Evolutionary conservation across 2,113 vertebrate species (phyloP).

Genomic region (Takifugu flavidus): DNA sequence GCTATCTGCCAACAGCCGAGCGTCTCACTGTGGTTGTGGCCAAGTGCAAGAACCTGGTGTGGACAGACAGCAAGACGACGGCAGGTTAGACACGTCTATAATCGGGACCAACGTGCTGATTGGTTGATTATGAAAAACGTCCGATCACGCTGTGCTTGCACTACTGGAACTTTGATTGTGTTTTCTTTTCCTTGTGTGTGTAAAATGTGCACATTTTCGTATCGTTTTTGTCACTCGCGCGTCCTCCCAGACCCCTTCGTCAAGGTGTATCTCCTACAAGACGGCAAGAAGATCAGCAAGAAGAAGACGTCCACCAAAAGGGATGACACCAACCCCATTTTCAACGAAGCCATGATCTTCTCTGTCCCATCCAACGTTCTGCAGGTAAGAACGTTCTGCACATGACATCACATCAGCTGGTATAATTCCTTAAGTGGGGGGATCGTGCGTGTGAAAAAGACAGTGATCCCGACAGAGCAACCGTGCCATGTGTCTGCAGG

Average conservation of each 20-base stretch:
- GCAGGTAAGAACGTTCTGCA: constrained; percentile 77
- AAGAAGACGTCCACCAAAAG: constrained; percentile 94
- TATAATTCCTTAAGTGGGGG: no score
- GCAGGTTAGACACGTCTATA: constrained; percentile 76
- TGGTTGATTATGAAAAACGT: neutral
- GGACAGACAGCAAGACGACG: constrained; percentile 86
- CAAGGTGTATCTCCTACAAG: constrained; percentile 98
- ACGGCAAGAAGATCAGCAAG: constrained; percentile 97
- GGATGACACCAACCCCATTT: constrained; percentile 93
- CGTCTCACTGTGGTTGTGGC: constrained; percentile 96
- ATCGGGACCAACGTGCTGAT: constrained; percentile 9
- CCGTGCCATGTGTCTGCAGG: constrained; percentile 66
- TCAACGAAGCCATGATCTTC: constrained; percentile 99
- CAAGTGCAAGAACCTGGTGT: constrained; percentile 93
- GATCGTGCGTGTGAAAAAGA: neutral
- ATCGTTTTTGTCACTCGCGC: neutral
- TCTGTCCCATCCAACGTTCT: constrained; percentile 91
- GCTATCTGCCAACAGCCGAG: constrained; percentile 95
- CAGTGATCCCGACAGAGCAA: constrained; percentile 15
- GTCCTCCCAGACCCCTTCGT: constrained; percentile 87
- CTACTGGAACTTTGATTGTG: no score
- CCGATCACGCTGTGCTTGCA: neutral
- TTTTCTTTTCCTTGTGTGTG: no score
- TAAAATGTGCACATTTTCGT: neutral
- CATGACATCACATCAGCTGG: no score